Percentiles rank a stretch among this genome's conserved stretches.
Conservation (phyloP, 2,797 vertebrate species). For the Danio aesculapii region DNA sequence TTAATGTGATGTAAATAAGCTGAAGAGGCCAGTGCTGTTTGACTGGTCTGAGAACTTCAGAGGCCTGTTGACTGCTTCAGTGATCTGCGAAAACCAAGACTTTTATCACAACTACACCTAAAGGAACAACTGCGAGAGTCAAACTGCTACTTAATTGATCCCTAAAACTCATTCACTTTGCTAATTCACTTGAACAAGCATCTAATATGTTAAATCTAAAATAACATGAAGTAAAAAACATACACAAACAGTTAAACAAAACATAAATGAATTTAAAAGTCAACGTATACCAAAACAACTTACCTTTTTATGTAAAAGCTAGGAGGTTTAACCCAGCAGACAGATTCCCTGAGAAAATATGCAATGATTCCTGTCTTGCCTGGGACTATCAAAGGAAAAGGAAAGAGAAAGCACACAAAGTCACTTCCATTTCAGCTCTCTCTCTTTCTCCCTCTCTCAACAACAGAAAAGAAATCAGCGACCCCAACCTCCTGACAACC, state of each 20-base stretch:
- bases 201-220: background rate
- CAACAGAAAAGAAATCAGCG: slow-evolving; percentile 34
- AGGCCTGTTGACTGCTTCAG: slow-evolving; percentile 21
- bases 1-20: slow-evolving; percentile 21
- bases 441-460: slow-evolving; percentile 40
- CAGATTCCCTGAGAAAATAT: slow-evolving; percentile 8
- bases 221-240: background rate
- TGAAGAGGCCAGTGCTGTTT: background rate
- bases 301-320: slow-evolving; percentile 21
- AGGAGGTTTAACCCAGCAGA: background rate
- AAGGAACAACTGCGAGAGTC: background rate
- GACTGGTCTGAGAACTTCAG: slow-evolving; percentile 26
- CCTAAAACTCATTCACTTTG: background rate
- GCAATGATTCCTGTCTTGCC: background rate
- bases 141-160: background rate
- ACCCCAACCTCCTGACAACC: slow-evolving; percentile 52
- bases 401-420: slow-evolving; percentile 45
- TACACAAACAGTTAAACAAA: background rate
- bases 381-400: slow-evolving; percentile 30
- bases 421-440: slow-evolving; percentile 52
- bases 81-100: slow-evolving; percentile 10
- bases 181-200: background rate
- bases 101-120: background rate
- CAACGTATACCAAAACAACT: background rate
- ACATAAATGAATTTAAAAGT: background rate